Evolutionary conservation across 2,888 invertebrate genomes (phyloP).

Genomic region (Archips crataeganus): DNA sequence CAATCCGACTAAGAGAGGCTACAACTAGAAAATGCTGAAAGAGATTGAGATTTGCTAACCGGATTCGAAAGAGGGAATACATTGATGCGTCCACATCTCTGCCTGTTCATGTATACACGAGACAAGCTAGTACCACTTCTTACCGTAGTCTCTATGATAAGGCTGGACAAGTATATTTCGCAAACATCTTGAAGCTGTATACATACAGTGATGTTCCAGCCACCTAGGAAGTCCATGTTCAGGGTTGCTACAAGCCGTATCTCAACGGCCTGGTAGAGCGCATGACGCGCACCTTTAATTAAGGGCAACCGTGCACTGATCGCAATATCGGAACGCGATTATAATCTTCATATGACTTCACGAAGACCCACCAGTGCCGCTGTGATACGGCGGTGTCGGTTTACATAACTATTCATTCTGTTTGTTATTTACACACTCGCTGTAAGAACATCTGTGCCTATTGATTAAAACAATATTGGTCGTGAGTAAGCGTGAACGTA

Average conservation of each 20-base stretch:
- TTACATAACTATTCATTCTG: slow-evolving; percentile 73
- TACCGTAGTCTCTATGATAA: too few species aligned
- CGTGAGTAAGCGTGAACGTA: slow-evolving; percentile 42
- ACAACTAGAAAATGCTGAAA: too few species aligned
- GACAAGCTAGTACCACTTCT: too few species aligned
- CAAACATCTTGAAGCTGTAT: too few species aligned
- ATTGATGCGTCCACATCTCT: too few species aligned
- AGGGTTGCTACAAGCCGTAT: background rate
- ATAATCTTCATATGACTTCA: slow-evolving; percentile 85
- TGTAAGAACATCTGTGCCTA: slow-evolving; percentile 49
- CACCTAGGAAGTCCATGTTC: background rate
- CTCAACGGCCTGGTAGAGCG: background rate
- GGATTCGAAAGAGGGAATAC: too few species aligned
- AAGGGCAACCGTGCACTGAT: slow-evolving; percentile 82
- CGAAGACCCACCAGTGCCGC: slow-evolving; percentile 75
- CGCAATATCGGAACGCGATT: slow-evolving; percentile 85
- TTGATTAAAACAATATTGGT: slow-evolving; percentile 46
- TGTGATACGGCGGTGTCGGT: slow-evolving; percentile 75
- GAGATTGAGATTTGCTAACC: too few species aligned
- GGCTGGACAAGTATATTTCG: too few species aligned
- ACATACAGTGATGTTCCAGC: background rate
- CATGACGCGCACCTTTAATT: slow-evolving; percentile 66
- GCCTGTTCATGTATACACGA: too few species aligned
- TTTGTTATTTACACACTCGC: slow-evolving; percentile 56
- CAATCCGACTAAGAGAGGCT: too few species aligned